A percentile compares a stretch with the other conserved stretches of the same genome.
Conservation (phyloP, 1,140 invertebrate species). For the Drosophila rufa region DNA sequence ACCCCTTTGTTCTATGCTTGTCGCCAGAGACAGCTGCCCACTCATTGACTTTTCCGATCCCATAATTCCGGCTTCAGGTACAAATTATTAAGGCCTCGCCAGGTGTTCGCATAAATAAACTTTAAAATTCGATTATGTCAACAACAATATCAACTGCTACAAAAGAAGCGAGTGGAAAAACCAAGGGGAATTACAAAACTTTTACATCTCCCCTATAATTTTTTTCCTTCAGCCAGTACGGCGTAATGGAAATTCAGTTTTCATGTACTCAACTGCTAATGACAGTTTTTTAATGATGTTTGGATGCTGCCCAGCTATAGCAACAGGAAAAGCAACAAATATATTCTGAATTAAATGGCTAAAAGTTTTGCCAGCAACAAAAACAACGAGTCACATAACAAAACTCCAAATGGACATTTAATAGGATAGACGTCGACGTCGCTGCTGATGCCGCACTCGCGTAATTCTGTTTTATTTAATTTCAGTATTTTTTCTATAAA, state of each 20-base stretch:
- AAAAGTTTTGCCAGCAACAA: constrained; percentile 62
- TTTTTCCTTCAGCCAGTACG: constrained; percentile 30
- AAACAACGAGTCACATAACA: constrained; percentile 72
- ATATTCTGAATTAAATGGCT: constrained; percentile 78
- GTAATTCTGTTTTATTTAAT: constrained; percentile 80
- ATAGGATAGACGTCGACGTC: constrained; percentile 76
- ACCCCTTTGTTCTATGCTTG: constrained; percentile 8
- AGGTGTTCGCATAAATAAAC: constrained; percentile 60
- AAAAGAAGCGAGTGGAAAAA: constrained; percentile 37
- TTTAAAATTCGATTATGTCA: constrained; percentile 76
- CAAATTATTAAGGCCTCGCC: constrained; percentile 20
- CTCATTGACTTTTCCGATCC: background rate
- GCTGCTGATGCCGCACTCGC: constrained; percentile 36
- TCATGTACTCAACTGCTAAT: constrained; percentile 82
- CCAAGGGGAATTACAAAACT: constrained; percentile 61
- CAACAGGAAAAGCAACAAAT: constrained; percentile 28
- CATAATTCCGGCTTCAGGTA: background rate
- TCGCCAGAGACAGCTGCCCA: background rate
- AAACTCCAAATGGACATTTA: constrained; percentile 81
- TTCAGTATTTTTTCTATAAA: constrained; percentile 79
- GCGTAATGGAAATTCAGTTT: constrained; percentile 82
- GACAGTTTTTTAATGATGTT: constrained; percentile 84
- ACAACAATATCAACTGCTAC: constrained; percentile 48
- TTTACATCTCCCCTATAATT: constrained; percentile 56
- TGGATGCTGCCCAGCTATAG: constrained; percentile 45